Percentiles rank a stretch among this genome's conserved stretches.
phyloP scores from a whole-genome alignment of 2,888 invertebrate genomes.

The Phorcus lineatus region DNA sequence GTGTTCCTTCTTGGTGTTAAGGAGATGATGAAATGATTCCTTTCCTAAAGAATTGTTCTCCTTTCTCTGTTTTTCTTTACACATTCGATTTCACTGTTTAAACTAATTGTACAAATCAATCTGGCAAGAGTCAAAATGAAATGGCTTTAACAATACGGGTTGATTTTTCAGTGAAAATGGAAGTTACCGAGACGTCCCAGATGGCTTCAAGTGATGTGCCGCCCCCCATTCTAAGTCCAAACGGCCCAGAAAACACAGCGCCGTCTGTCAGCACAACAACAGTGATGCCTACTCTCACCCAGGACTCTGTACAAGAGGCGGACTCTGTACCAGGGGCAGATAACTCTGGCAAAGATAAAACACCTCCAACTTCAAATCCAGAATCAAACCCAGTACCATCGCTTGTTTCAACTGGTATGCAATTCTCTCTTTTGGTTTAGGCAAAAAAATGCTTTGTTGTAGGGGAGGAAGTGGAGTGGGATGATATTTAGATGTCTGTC shows the following conservation, averaged over 20 bases:
- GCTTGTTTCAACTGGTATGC: not conserved
- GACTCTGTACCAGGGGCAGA: not conserved
- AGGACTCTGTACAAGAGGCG: not conserved
- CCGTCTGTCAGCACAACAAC: not conserved
- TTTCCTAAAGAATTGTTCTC: too few species aligned
- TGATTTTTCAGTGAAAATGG: not conserved
- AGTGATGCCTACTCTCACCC: not conserved
- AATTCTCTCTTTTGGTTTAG: too few species aligned
- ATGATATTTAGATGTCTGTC: too few species aligned
- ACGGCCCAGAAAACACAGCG: not conserved
- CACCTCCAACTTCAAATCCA: not conserved
- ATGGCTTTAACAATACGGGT: too few species aligned
- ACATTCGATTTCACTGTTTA: too few species aligned
- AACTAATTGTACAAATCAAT: too few species aligned
- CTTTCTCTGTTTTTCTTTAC: too few species aligned
- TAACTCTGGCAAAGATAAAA: not conserved
- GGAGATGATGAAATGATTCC: too few species aligned
- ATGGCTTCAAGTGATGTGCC: not conserved
- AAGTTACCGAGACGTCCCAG: not conserved
- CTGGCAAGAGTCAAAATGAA: too few species aligned
- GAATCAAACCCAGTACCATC: not conserved
- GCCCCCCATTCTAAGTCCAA: not conserved
- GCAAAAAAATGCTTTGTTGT: too few species aligned
- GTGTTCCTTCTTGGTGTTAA: too few species aligned
- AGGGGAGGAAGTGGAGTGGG: too few species aligned